Evolutionary conservation across 2,888 invertebrate species (phyloP), one percentile per base, ranked within the genome.

Genomic region (Parapristionchus giblindavisi): DNA sequence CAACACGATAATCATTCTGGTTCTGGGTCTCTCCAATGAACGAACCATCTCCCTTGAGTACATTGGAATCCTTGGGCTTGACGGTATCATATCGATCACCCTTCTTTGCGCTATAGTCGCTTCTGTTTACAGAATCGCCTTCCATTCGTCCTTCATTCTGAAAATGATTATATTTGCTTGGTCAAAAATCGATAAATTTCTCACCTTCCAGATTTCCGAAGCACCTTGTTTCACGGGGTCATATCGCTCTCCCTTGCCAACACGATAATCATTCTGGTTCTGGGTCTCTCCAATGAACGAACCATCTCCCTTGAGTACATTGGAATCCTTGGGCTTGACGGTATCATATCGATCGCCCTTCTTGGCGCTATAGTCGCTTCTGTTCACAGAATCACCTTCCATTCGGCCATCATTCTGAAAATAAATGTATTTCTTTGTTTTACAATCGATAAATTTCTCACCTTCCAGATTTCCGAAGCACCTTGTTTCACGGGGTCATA

Each of bases 201-300:
- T 43, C 43, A 43, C 77, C 76, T 80, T 81, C 77, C 80, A 79
- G 48, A 79, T 75, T 36, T 80, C 80, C n/a, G 78, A 76, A 11
- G 75, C 65, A 11, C 63, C 40, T 14, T 71, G 76, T 27, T 72
- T 36, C 40, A 68, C 52, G 21, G 61, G 52, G 5, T 77, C 75
- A 43, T 40, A 78, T n/a, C 77, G 51, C 1, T 81, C 81, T 1
- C 79, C 81, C 58, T 52, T 34, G 54, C 77, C 77, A 0, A 36
- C 75, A 24, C 70, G 60, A 51, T 66, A 80, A 24, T 78, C 80
- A 14, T 65, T 17, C 27, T 65, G 65, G 17, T 76, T 76, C 34
- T 78, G 74, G 3, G 79, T 80, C 66, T 78, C 76, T 14, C 51
- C 58, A 14, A 48, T 58, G 36, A 77, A 77, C 32, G 75, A n/a